Base-by-base conservation (phyloP, 2,797 vertebrate species). In the Pseudocheirus occidentalis region DNA sequence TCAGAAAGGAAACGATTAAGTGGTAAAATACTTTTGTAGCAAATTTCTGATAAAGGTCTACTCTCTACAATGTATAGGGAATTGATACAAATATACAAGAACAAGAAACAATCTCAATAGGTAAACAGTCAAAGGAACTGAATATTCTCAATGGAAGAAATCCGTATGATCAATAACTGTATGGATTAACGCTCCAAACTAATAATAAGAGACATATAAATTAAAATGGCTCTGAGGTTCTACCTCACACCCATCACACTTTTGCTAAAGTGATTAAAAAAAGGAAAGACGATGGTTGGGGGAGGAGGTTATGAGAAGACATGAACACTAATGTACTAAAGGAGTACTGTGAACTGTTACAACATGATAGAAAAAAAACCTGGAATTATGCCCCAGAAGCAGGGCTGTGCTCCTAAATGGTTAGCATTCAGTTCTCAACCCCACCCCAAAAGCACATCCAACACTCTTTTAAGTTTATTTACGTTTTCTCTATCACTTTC, bases 161-260 rank as follows among this genome's bases (percentile, higher is more conserved):
- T 34, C 31, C n/a, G 91, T 4, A 14, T 18, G 40, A 73, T 62
- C 73, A 94, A 92, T 91, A 93, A 55, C 91, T 24, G 73, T 57
- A 81, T 81, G 46, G 90, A 91, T 94, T 93, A 40, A 34, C 90
- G 94, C 11, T 95, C 31, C 55, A 40, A n/a, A 87, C 56, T 55
- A 92, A 52, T 93, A 11, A 92, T 57, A 66, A 90, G 31, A n/a
- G 40, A 97, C 95, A 93, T 92, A 55, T 11, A 91, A 91, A 95
- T 93, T 92, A 90, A 94, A 91, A 73, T 10, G 92, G 91, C 57
- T 92, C 40, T 94, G 21, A 52, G 93, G 7, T 66, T 66, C 16
- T 28, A 55, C n/a, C 40, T 91, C 21, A 12, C 10, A 93, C 50
- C 40, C 46, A 93, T 89, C 29, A 6, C 16, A 91, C 92, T 34